Conservation (phyloP, 92 coral and sea anemone species). For the Bergia sp. region DNA sequence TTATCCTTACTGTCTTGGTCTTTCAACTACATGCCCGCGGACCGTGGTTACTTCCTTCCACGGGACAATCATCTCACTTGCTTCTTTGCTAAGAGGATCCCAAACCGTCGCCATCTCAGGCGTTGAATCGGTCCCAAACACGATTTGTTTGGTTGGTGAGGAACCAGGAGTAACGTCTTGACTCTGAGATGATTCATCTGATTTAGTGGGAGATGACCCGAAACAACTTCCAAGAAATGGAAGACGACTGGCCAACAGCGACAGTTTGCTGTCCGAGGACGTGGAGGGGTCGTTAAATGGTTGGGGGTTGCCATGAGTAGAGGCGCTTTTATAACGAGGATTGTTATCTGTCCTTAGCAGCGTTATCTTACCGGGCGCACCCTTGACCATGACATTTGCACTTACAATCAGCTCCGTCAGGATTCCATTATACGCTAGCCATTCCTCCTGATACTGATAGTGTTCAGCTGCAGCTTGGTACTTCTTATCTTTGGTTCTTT, state of each 20-base stretch:
- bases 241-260: constrained; percentile 19
- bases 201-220: constrained; percentile 11
- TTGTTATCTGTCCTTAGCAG: background rate
- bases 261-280: background rate
- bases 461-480: constrained; percentile 10
- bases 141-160: background rate
- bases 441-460: constrained; percentile 27
- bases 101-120: constrained; percentile 31
- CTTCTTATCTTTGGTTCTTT: background rate
- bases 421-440: constrained; percentile 31
- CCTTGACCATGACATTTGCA: constrained; percentile 26
- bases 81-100: constrained; percentile 13
- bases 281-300: background rate
- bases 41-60: background rate
- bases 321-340: background rate
- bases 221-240: constrained; percentile 31
- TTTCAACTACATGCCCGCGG: background rate
- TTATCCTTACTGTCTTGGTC: background rate
- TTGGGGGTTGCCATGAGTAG: constrained; percentile 9
- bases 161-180: background rate
- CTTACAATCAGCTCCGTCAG: background rate
- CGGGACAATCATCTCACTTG: background rate
- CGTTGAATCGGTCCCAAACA: background rate
- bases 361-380: background rate
- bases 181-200: background rate